Conservation (phyloP, 1,140 invertebrate genomes). For the Ceratitis capitata region DNA sequence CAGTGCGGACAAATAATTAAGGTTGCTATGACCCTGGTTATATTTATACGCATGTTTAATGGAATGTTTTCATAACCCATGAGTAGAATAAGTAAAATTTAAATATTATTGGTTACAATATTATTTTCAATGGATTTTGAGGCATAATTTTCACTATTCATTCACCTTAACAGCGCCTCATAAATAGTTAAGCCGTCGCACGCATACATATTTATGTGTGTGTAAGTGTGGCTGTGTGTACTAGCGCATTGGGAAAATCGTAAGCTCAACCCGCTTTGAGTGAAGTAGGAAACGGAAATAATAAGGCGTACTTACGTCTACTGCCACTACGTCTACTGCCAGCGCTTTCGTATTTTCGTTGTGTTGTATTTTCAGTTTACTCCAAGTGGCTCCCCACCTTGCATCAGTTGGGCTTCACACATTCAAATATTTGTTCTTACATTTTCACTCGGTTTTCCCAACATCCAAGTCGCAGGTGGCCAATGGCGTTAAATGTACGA, state of each 20-base stretch:
- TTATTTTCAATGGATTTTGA: too few relatives aligned
- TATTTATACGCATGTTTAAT: neutral
- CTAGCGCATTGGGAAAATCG: too few relatives aligned
- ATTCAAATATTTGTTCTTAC: neutral
- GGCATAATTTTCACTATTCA: too few relatives aligned
- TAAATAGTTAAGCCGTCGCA: too few relatives aligned
- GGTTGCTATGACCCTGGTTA: neutral
- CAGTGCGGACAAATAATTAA: neutral
- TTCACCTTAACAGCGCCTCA: too few relatives aligned
- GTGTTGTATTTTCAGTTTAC: neutral
- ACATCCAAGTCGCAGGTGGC: constrained; percentile 50
- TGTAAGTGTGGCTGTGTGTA: too few relatives aligned
- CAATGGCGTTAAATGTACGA: constrained; percentile 45
- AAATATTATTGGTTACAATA: too few relatives aligned
- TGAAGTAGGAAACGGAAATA: neutral
- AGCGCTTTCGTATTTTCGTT: neutral
- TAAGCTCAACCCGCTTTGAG: neutral
- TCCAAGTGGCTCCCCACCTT: neutral
- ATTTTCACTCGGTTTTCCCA: neutral
- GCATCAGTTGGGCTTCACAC: neutral
- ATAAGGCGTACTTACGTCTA: neutral
- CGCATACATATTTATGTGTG: neutral
- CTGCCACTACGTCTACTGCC: neutral
- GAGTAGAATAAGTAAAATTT: too few relatives aligned
- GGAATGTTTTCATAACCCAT: neutral